Conservation (phyloP, 2,113 vertebrate species). For the Spea multiplicata region DNA sequence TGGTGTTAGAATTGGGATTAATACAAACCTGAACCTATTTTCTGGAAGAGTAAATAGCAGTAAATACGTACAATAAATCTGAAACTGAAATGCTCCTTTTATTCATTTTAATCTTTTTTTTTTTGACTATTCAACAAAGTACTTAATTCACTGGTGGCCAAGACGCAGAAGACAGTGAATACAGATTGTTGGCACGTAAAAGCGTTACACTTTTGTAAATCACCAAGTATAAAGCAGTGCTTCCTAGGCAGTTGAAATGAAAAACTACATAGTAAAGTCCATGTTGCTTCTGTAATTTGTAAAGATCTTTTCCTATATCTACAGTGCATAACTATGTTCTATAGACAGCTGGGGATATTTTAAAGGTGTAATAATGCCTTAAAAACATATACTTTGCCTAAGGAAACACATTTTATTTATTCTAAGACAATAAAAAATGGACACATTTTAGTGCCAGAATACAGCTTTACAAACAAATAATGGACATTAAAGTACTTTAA, state of each 20-base stretch:
- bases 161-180: constrained; percentile 16
- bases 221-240: constrained; percentile 36
- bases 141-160: constrained; percentile 29
- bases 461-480: too few relatives aligned
- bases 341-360: too few relatives aligned
- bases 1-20: neutral
- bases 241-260: constrained; percentile 4
- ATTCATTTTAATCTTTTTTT: constrained; percentile 41
- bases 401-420: too few relatives aligned
- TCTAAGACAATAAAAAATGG: too few relatives aligned
- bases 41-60: constrained; percentile 24
- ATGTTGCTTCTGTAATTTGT: neutral
- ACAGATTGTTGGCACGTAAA: constrained; percentile 15
- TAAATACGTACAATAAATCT: constrained; percentile 26
- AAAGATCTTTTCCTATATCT: too few relatives aligned
- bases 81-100: neutral
- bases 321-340: too few relatives aligned
- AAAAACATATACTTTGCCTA: too few relatives aligned
- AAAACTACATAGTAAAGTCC: neutral
- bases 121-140: constrained; percentile 12
- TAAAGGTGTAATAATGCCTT: too few relatives aligned
- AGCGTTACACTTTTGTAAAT: constrained; percentile 42
- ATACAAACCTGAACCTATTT: constrained; percentile 15
- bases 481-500: too few relatives aligned
- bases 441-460: too few relatives aligned